Conservation (phyloP, 1,140 invertebrate genomes). For the Solenopsis fugax region DNA sequence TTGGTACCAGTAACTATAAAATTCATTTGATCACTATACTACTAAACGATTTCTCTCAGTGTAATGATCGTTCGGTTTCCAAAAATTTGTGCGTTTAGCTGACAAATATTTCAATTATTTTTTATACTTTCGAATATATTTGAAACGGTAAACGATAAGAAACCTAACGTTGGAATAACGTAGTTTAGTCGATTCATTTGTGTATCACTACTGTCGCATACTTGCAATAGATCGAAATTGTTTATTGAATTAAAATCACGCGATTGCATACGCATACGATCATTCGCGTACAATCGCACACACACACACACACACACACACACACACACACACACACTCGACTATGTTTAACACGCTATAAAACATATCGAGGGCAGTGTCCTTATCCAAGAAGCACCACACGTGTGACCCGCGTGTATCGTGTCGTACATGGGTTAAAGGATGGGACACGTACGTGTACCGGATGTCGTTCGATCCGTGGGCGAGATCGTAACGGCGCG, state of each 20-base stretch:
- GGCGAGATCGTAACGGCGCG: conserved; percentile 60
- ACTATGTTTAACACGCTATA: conserved; percentile 67
- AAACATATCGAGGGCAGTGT: conserved; percentile 62
- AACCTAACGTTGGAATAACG: background rate
- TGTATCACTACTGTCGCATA: background rate
- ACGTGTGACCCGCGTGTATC: conserved; percentile 69
- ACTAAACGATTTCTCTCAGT: too few relatives aligned
- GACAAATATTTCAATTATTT: background rate
- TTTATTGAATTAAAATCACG: background rate
- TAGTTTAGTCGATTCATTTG: background rate
- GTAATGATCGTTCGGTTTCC: background rate
- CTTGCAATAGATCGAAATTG: background rate
- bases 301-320: background rate
- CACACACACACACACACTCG: conserved; percentile 1
- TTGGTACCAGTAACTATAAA: too few relatives aligned
- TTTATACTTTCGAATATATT: conserved; percentile 7
- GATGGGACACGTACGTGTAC: conserved; percentile 68
- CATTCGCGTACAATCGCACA: background rate
- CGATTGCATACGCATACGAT: background rate
- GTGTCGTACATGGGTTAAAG: conserved; percentile 57
- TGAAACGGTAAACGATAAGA: background rate
- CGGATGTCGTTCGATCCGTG: conserved; percentile 56
- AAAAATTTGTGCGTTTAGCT: background rate
- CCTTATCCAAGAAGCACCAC: conserved; percentile 61
- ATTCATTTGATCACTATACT: too few relatives aligned